These are phyloP conservation scores for Oryzias curvinotus DNA, from an alignment of 2,113 vertebrate species.

Conservation along the genomic window DNA sequence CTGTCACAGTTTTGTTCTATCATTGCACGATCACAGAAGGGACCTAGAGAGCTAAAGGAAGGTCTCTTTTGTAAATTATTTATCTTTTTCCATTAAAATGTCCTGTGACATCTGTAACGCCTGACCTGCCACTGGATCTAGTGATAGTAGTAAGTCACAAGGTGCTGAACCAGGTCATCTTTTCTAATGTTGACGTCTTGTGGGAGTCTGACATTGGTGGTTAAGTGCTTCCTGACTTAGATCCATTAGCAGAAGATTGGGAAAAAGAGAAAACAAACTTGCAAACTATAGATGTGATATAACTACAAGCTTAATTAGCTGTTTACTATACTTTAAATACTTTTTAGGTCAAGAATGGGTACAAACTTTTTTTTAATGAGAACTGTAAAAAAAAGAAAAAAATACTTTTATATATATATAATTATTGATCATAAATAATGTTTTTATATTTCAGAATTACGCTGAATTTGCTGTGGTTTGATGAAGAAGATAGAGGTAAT, in stretches of 20 bases:
- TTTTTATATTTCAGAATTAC: too few relatives aligned
- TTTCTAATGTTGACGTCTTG: conserved; percentile 20
- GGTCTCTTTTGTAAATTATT: conserved; percentile 68
- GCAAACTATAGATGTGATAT: neutral
- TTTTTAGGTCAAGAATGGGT: too few relatives aligned
- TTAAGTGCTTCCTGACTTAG: conserved; percentile 67
- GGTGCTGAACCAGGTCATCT: conserved; percentile 53
- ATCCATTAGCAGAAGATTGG: conserved; percentile 7
- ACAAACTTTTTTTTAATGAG: too few relatives aligned
- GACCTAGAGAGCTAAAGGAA: conserved; percentile 28
- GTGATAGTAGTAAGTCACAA: conserved; percentile 56
- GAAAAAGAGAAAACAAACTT: neutral
- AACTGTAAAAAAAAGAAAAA: too few relatives aligned
- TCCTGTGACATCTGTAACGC: conserved; percentile 74
- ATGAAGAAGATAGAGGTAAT: too few relatives aligned
- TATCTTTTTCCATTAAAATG: conserved; percentile 73
- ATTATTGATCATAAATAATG: too few relatives aligned
- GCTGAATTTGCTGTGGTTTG: too few relatives aligned
- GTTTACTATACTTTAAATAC: neutral
- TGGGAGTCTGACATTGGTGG: conserved; percentile 27
- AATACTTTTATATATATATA: too few relatives aligned
- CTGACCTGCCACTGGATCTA: conserved; percentile 54
- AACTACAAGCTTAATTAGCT: neutral
- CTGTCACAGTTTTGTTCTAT: conserved; percentile 28
- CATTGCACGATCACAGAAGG: conserved; percentile 8